A percentile compares a stretch with the other conserved stretches of the same genome.
These are phyloP conservation scores for Elysia chlorotica DNA, from an alignment of 1,140 invertebrate species.

Conservation along the genomic window DNA sequence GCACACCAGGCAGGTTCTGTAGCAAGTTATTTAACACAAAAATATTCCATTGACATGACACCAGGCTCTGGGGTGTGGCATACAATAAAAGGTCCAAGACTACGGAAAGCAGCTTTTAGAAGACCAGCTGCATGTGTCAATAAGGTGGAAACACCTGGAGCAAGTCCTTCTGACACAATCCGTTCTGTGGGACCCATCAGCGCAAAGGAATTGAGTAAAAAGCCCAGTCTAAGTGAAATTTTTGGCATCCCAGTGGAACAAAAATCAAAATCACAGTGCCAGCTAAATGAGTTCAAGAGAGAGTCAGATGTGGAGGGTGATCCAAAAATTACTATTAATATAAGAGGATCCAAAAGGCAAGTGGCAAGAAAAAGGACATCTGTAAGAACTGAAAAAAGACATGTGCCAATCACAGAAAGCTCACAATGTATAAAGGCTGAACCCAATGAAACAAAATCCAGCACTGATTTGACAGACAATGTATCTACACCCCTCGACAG, in stretches of 20 bases:
- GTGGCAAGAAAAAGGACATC: background rate
- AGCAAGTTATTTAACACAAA: slow-evolving; percentile 3
- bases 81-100: slow-evolving; percentile 10
- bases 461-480: no score
- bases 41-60: slow-evolving; percentile 5
- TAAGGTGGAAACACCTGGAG: background rate
- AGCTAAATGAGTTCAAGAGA: background rate
- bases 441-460: no score
- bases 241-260: slow-evolving; percentile 4
- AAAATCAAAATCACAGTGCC: background rate
- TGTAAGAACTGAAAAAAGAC: background rate
- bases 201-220: background rate
- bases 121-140: background rate
- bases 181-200: slow-evolving; percentile 12
- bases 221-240: slow-evolving; percentile 14
- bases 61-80: no score
- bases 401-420: background rate
- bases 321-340: background rate
- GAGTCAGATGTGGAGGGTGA: background rate
- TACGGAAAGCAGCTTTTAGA: background rate
- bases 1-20: background rate
- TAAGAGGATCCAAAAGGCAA: background rate
- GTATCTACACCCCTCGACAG: no score
- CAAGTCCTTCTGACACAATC: no score
- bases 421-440: background rate